These are phyloP conservation scores for Caenorhabditis sinica DNA, from an alignment of 2,888 invertebrate genomes.

Conservation along the genomic window DNA sequence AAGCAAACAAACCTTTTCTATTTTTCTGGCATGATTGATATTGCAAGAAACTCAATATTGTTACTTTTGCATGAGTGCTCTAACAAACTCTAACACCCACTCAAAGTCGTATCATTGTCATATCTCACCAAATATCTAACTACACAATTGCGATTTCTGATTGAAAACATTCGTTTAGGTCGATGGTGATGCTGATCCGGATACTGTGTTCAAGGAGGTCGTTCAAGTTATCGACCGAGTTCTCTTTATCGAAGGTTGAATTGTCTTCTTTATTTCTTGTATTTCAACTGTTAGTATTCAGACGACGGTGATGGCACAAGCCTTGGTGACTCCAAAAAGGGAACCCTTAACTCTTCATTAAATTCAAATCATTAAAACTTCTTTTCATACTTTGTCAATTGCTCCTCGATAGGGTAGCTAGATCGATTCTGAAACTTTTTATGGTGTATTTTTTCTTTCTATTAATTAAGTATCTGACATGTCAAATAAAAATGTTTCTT, in stretches of 20 bases:
- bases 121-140: background rate
- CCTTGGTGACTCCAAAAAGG: slow-evolving; percentile 64
- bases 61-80: slow-evolving; percentile 1
- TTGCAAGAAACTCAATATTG: background rate
- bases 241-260: slow-evolving; percentile 80
- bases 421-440: background rate
- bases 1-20: background rate
- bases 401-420: slow-evolving; percentile 25
- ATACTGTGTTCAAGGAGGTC: slow-evolving; percentile 81
- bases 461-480: background rate
- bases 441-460: background rate
- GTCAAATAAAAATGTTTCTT: background rate
- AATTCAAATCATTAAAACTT: slow-evolving; percentile 38
- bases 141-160: too few relatives aligned
- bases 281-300: slow-evolving; percentile 18
- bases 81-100: background rate
- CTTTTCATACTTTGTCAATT: background rate
- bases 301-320: slow-evolving; percentile 64
- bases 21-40: slow-evolving; percentile 9
- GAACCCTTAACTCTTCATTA: slow-evolving; percentile 53
- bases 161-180: slow-evolving; percentile 71
- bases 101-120: slow-evolving; percentile 4
- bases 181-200: slow-evolving; percentile 81
- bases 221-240: slow-evolving; percentile 77
- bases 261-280: background rate